Base-by-base conservation (phyloP, 2,113 vertebrate genomes). In the Leucoraja erinaceus region DNA sequence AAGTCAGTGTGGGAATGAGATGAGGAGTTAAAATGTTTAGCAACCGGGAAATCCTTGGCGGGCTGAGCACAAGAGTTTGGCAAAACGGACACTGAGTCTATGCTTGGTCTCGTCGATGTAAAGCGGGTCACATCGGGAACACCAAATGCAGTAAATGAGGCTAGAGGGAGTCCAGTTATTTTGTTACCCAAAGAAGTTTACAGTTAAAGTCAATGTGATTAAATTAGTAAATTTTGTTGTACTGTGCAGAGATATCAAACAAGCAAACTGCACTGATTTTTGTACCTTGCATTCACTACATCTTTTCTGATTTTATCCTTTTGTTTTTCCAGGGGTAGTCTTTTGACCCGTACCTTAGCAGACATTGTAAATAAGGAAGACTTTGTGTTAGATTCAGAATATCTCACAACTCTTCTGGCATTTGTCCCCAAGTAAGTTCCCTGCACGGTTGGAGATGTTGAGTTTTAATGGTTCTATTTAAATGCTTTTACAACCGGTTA, bases 391-490 rank as follows among this genome's bases (percentile, higher is more conserved):
- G 95, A 97, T 93, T 99, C 98, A 0, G 98, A 99, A 94, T 99
- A 99, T 93, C 98, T 99, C 81, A 97, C 98, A 94, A 99, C 98
- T 0, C 96, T 99, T 1, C 95, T 99, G 66, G 98, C 99, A 1
- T 96, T 99, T 47, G 98, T 99, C 74, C 95, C 96, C 95, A 98
- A 98, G 98, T 99, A 94, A 95, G 98, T 94, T 76, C 93, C 6
- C 5, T 88, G 8, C 56, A 16, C 28, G 56, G 9, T 91, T 91
- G 4, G 93, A 47, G 56, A 56, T 81, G 25, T 33, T 47, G 6
- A n/a, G 76, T 16, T 81, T 38, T 33, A 28, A 33, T 66, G n/a
- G 76, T 66, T 20, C 74, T 14, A 6, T 81, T 81, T 14, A 31
- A 54, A 33, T 33, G 28, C 20, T 84, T 93, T 93, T 54, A 93